phyloP scores from a whole-genome alignment of 1,140 invertebrate genomes.

The Drosophila teissieri region DNA sequence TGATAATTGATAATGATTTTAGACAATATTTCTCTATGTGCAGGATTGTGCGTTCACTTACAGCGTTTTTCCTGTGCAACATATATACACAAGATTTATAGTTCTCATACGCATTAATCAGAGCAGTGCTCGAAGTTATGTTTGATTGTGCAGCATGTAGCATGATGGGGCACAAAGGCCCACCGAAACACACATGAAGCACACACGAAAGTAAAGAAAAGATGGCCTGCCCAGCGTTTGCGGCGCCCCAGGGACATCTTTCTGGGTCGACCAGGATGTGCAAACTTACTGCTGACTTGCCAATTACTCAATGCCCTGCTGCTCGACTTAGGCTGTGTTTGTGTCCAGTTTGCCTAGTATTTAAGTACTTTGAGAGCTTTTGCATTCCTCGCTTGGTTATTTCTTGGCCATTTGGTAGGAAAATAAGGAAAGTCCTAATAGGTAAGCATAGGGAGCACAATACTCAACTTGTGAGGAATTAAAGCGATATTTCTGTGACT shows the following conservation, averaged over 20 bases:
- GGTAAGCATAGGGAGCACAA: background rate
- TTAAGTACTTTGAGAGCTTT: background rate
- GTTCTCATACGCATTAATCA: conserved; percentile 24
- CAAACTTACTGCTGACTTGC: conserved; percentile 60
- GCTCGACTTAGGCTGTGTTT: conserved; percentile 3
- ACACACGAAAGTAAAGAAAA: conserved; percentile 3
- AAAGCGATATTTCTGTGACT: no score
- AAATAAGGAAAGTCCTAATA: no score
- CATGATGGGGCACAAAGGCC: conserved; percentile 4
- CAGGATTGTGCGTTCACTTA: background rate
- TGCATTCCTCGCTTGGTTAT: background rate
- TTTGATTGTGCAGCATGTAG: conserved; percentile 14
- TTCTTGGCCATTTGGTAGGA: background rate
- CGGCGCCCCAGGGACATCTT: conserved; percentile 7
- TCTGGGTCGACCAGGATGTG: conserved; percentile 1
- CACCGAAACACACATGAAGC: conserved; percentile 1
- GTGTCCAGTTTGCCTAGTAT: conserved; percentile 1
- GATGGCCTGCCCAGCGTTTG: conserved; percentile 28
- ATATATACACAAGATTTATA: background rate
- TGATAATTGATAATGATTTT: no score
- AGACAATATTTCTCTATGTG: no score
- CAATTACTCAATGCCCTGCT: conserved; percentile 61
- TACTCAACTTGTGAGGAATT: no score
- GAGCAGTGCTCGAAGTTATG: conserved; percentile 5
- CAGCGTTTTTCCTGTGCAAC: background rate